Evolutionary conservation across 2,888 invertebrate species (phyloP).

Genomic region (Calephelis perditalis): DNA sequence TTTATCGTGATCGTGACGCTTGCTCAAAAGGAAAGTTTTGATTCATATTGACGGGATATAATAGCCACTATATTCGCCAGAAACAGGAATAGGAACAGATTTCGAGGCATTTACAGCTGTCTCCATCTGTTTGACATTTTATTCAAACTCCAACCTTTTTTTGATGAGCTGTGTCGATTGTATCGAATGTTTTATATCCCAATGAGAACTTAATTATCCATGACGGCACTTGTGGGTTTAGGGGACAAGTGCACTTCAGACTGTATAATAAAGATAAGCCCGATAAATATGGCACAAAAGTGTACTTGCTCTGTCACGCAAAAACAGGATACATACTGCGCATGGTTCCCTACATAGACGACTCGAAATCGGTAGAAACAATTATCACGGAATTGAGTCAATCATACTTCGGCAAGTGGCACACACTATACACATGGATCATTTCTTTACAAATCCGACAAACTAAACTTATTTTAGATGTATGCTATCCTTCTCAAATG

Average conservation of each 20-base stretch:
- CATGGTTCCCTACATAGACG: slow-evolving; percentile 28
- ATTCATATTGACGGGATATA: slow-evolving; percentile 28
- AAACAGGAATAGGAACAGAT: slow-evolving; percentile 27
- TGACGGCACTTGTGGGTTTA: slow-evolving; percentile 30
- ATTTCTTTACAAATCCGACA: too few relatives aligned
- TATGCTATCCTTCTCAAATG: too few relatives aligned
- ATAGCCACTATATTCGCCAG: slow-evolving; percentile 26
- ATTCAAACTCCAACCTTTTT: slow-evolving; percentile 27
- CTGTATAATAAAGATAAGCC: slow-evolving; percentile 31
- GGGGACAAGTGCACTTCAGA: slow-evolving; percentile 25
- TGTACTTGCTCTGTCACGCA: slow-evolving; percentile 27
- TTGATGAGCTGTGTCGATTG: slow-evolving; percentile 26
- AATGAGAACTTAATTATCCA: slow-evolving; percentile 25
- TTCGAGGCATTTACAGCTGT: slow-evolving; percentile 30
- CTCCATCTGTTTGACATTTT: slow-evolving; percentile 28
- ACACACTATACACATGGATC: too few relatives aligned
- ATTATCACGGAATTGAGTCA: slow-evolving; percentile 21
- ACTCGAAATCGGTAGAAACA: slow-evolving; percentile 25
- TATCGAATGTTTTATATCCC: slow-evolving; percentile 25
- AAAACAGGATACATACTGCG: slow-evolving; percentile 27
- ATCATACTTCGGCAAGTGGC: slow-evolving; percentile 19
- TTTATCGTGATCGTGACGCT: slow-evolving; percentile 25
- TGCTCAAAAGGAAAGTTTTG: slow-evolving; percentile 28
- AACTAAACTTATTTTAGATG: too few relatives aligned
- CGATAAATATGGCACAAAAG: slow-evolving; percentile 28